Conservation (phyloP, 2,888 invertebrate species). For the Seira ritae region DNA sequence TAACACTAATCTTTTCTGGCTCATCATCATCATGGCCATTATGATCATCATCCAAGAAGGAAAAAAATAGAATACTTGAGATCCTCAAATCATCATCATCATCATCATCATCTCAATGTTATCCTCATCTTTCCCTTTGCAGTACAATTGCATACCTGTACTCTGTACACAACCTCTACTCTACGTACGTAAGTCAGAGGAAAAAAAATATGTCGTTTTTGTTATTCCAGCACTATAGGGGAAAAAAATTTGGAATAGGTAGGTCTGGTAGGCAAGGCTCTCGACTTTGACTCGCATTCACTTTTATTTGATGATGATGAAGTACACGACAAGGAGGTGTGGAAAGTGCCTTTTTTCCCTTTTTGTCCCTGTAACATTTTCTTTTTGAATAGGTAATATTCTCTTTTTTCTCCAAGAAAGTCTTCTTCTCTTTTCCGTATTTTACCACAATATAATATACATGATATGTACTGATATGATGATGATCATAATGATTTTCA, state of each 20-base stretch:
- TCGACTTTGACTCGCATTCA: neutral
- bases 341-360: conserved; percentile 50
- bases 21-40: conserved; percentile 9
- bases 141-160: too few relatives aligned
- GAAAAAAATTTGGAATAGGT: neutral
- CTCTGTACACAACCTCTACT: too few relatives aligned
- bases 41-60: neutral
- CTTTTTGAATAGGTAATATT: too few relatives aligned
- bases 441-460: neutral
- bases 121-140: neutral
- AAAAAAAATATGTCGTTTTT: neutral
- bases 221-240: neutral
- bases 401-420: too few relatives aligned
- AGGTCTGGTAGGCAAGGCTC: neutral
- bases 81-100: too few relatives aligned
- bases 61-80: neutral
- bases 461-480: neutral
- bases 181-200: too few relatives aligned
- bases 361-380: conserved; percentile 5
- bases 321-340: conserved; percentile 37
- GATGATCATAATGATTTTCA: conserved; percentile 11
- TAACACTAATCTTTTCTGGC: conserved; percentile 49
- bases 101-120: neutral
- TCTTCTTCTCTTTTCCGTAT: too few relatives aligned
- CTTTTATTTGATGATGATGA: conserved; percentile 30